phyloP scores from a whole-genome alignment of 2,888 invertebrate species.

The Erynnis tages region DNA sequence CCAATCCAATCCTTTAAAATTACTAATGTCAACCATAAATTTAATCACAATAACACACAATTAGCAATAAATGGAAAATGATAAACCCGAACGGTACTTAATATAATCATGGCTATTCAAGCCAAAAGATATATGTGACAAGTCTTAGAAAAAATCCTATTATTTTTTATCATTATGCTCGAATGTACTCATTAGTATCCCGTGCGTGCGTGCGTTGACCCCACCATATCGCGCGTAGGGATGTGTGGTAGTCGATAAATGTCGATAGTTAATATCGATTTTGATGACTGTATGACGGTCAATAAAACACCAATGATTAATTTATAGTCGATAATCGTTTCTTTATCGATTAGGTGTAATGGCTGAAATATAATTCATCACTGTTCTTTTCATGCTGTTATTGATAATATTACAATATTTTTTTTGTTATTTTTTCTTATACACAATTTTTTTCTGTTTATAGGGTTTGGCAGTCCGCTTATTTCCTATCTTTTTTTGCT shows the following conservation, averaged over 20 bases:
- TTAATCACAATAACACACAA: slow-evolving; percentile 8
- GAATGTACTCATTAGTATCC: slow-evolving; percentile 56
- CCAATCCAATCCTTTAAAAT: background rate
- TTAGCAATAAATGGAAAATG: slow-evolving; percentile 16
- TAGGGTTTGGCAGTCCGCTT: no score
- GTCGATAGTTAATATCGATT: slow-evolving; percentile 38
- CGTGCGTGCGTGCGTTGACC: slow-evolving; percentile 54
- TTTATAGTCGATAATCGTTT: no score
- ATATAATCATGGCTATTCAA: slow-evolving; percentile 14
- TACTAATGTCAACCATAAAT: slow-evolving; percentile 3
- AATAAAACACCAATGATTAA: no score
- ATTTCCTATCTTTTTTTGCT: no score
- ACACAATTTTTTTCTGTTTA: no score
- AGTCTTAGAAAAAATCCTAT: slow-evolving; percentile 32
- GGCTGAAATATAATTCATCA: no score
- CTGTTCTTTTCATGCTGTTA: no score
- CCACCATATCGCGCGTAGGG: slow-evolving; percentile 65
- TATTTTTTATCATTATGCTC: slow-evolving; percentile 41
- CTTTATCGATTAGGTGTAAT: no score
- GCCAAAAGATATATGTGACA: slow-evolving; percentile 22
- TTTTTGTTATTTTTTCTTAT: no score
- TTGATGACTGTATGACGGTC: no score
- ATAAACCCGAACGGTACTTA: slow-evolving; percentile 4
- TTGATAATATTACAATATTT: no score
- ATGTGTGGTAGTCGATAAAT: slow-evolving; percentile 36